A percentile compares a stretch with the other conserved stretches of the same genome.
Conservation (phyloP, 2,888 invertebrate species). For the Chelonus formosanus region DNA sequence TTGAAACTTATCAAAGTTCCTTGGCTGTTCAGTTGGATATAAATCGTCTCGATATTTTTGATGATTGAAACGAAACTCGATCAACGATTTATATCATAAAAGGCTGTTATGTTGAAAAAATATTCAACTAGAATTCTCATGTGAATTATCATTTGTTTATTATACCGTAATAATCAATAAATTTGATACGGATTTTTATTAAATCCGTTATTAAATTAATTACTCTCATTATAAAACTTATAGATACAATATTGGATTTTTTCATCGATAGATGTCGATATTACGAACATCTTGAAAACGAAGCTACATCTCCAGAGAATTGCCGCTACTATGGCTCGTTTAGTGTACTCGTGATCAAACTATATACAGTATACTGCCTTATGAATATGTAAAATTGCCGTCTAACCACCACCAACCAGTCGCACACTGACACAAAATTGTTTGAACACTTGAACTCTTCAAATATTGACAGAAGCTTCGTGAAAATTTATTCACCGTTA, state of each 20-base stretch:
- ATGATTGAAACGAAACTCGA: neutral
- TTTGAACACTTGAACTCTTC: constrained; percentile 51
- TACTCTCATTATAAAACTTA: neutral
- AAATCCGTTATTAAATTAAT: no score
- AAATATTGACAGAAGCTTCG: constrained; percentile 53
- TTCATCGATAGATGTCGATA: constrained; percentile 7
- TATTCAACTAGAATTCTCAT: no score
- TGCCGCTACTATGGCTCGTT: constrained; percentile 35
- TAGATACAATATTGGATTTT: neutral
- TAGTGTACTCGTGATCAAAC: constrained; percentile 39
- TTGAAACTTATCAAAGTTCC: constrained; percentile 30
- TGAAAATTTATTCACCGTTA: constrained; percentile 49
- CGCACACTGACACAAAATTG: constrained; percentile 50
- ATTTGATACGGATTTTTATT: no score
- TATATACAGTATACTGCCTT: constrained; percentile 40
- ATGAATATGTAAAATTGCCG: constrained; percentile 57
- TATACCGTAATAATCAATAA: no score
- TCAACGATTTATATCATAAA: constrained; percentile 7
- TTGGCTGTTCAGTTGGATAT: constrained; percentile 12
- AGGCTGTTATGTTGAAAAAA: no score
- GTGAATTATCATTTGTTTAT: no score
- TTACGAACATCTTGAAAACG: constrained; percentile 7
- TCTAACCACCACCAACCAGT: constrained; percentile 31
- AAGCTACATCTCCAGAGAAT: constrained; percentile 35
- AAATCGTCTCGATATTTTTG: constrained; percentile 25